Evolutionary conservation across 23 tunicate species (phyloP).

Genomic region (Botrylloides violaceus): DNA sequence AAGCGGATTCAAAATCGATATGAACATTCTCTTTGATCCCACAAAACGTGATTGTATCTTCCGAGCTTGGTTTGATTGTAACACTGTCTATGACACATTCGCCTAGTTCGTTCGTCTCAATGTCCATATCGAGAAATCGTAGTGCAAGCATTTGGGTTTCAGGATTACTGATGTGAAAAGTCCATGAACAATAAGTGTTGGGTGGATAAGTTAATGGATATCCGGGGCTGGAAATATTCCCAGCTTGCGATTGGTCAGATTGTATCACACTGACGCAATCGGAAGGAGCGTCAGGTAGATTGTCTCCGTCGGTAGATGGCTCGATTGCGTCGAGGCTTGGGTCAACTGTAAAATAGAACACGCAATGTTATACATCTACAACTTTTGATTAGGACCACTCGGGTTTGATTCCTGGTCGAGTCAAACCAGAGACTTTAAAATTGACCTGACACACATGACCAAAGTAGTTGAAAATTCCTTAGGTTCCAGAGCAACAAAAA

Average conservation of each 20-base stretch:
- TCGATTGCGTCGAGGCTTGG: neutral
- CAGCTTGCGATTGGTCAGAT: neutral
- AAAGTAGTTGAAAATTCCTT: too few relatives aligned
- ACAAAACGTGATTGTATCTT: neutral
- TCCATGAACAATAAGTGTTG: conserved; percentile 4
- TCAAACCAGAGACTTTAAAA: too few relatives aligned
- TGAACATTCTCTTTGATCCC: neutral
- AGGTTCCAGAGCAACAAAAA: too few relatives aligned
- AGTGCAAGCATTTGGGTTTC: neutral
- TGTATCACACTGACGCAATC: neutral
- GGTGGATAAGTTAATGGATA: neutral
- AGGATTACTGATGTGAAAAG: neutral
- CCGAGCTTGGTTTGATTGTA: neutral
- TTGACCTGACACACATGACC: too few relatives aligned
- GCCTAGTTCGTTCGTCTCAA: neutral
- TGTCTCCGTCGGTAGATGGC: neutral
- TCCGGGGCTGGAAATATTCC: neutral
- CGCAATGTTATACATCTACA: too few relatives aligned
- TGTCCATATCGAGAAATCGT: conserved; percentile 7
- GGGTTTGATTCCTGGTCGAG: neutral
- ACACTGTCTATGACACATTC: conserved; percentile 6
- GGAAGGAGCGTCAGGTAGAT: neutral
- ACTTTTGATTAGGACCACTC: neutral
- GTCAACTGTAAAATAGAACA: neutral
- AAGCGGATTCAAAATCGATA: neutral